These are phyloP conservation scores for Spatula clypeata DNA, from an alignment of 2,797 vertebrate species.

Conservation along the genomic window DNA sequence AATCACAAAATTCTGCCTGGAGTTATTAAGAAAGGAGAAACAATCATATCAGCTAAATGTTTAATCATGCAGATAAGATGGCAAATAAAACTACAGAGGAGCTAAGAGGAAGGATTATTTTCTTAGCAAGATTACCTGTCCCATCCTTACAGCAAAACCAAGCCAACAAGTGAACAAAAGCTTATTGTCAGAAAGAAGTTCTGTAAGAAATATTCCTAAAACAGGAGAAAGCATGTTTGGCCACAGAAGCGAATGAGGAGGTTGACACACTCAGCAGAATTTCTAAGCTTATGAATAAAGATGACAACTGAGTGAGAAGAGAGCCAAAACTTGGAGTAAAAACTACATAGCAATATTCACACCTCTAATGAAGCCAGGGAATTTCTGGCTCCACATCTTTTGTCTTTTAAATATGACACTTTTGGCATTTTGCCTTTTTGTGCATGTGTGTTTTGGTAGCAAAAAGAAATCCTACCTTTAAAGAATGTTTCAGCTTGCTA, in stretches of 20 bases:
- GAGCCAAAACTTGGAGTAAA: slow-evolving; percentile 49
- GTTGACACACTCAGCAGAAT: slow-evolving; percentile 35
- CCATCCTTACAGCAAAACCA: not conserved
- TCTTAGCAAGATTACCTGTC: not conserved
- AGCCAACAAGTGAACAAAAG: not conserved
- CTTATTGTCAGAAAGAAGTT: not conserved
- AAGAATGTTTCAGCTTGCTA: not conserved
- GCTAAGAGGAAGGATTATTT: not conserved
- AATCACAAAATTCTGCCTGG: not conserved
- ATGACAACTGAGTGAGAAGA: slow-evolving; percentile 13
- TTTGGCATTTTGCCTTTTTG: slow-evolving; percentile 45
- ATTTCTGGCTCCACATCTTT: slow-evolving; percentile 53
- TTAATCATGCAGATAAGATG: not conserved
- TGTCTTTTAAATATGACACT: slow-evolving; percentile 43
- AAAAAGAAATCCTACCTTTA: slow-evolving; percentile 22
- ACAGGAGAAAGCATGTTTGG: not conserved
- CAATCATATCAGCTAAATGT: not conserved
- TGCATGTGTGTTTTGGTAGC: not conserved
- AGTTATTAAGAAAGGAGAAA: not conserved
- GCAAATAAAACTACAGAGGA: not conserved
- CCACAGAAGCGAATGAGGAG: not conserved
- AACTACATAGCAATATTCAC: slow-evolving; percentile 48
- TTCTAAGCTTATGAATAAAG: slow-evolving; percentile 54
- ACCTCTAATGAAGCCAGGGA: slow-evolving; percentile 50
- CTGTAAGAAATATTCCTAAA: not conserved